Evolutionary conservation across 2,888 invertebrate genomes (phyloP).

Genomic region (Chesias legatella): DNA sequence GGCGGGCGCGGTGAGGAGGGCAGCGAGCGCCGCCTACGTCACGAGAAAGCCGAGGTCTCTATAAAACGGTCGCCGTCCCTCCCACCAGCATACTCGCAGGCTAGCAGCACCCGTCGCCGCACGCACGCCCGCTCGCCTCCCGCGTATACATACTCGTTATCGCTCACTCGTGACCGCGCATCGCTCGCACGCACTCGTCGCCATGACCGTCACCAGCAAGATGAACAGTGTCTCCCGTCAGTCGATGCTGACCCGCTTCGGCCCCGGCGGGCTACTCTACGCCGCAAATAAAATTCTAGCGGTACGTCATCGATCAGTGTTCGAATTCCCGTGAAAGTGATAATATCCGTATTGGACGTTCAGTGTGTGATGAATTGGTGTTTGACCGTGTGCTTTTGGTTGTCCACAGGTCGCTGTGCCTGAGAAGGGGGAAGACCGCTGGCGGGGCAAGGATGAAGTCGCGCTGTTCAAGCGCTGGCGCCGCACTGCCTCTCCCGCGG

Average conservation of each 20-base stretch:
- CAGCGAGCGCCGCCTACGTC: conserved; percentile 58
- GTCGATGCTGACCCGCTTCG: conserved; percentile 69
- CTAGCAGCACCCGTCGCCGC: conserved; percentile 54
- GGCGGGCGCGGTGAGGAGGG: conserved; percentile 36
- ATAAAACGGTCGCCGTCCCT: conserved; percentile 65
- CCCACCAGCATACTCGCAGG: conserved; percentile 67
- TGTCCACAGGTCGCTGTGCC: conserved; percentile 75
- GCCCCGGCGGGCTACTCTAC: conserved; percentile 73
- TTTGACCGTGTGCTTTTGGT: conserved; percentile 63
- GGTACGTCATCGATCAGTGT: conserved; percentile 65
- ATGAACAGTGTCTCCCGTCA: conserved; percentile 78
- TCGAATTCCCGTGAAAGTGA: conserved; percentile 42
- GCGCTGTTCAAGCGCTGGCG: conserved; percentile 73
- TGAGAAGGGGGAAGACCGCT: conserved; percentile 73
- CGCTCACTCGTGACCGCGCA: conserved; percentile 58
- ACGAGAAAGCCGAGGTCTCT: conserved; percentile 71
- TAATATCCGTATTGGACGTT: conserved; percentile 26
- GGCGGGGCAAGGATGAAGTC: conserved; percentile 70
- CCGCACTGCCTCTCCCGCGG: conserved; percentile 52
- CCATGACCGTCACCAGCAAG: conserved; percentile 76
- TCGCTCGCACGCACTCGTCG: conserved; percentile 48
- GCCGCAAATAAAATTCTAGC: conserved; percentile 75
- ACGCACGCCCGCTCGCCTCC: conserved; percentile 54
- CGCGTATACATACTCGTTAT: conserved; percentile 45
- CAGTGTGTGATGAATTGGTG: conserved; percentile 45